A percentile compares a stretch with the other conserved stretches of the same genome.
These are phyloP conservation scores for Solenopsis fugax DNA, from an alignment of 1,140 invertebrate species.

Conservation along the genomic window DNA sequence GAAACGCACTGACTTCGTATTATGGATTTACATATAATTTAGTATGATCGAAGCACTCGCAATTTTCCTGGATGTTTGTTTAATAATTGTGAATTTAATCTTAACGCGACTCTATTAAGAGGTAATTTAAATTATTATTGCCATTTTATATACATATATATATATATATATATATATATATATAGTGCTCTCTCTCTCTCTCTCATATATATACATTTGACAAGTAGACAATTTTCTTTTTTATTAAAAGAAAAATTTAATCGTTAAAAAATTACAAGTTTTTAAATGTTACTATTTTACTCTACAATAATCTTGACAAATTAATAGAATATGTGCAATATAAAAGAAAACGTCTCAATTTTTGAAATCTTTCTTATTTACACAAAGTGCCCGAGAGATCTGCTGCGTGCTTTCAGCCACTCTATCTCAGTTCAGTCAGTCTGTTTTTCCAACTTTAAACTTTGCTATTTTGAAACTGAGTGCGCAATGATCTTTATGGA, in stretches of 20 bases:
- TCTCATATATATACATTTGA: background rate
- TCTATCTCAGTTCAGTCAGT: conserved; percentile 28
- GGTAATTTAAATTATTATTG: background rate
- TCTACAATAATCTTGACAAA: background rate
- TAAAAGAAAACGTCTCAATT: background rate
- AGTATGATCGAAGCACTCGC: background rate
- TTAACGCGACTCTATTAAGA: background rate
- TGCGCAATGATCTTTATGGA: conserved; percentile 8
- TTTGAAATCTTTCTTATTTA: conserved; percentile 39
- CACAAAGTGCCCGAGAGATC: conserved; percentile 14
- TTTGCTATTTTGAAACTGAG: conserved; percentile 35
- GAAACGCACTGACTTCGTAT: conserved; percentile 23
- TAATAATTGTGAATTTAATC: conserved; percentile 6
- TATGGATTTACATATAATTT: conserved; percentile 23
- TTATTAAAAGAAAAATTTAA: background rate
- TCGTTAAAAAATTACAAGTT: background rate
- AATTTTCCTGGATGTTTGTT: background rate
- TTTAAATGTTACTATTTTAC: conserved; percentile 11
- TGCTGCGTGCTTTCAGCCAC: conserved; percentile 14
- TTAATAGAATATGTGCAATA: conserved; percentile 5
- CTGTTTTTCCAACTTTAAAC: conserved; percentile 49
- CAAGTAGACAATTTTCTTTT: background rate
- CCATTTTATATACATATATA: background rate
- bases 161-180: background rate
- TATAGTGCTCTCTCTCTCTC: conserved; percentile 2